Conservation (phyloP, 2,113 vertebrate genomes). For the Brachyhypopomus occidentalis region DNA sequence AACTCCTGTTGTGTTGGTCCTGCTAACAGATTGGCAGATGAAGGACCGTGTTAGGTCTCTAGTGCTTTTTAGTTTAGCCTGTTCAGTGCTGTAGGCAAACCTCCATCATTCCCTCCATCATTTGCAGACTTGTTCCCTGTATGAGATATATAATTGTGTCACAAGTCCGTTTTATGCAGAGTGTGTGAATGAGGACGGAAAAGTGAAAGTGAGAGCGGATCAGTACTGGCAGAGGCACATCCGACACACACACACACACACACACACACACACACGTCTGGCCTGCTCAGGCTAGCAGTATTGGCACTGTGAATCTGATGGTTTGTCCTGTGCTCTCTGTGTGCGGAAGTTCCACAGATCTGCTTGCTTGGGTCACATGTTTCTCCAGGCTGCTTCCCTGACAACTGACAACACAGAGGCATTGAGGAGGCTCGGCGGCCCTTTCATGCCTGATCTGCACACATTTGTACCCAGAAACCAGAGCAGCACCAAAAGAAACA, state of each 20-base stretch:
- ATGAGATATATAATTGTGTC: too few species aligned
- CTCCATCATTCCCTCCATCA: too few species aligned
- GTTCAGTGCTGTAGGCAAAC: too few species aligned
- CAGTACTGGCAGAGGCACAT: neutral
- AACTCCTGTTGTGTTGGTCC: neutral
- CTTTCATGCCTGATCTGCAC: slow-evolving; percentile 81
- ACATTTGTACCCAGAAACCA: slow-evolving; percentile 75
- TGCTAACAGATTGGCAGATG: neutral
- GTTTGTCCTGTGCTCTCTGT: neutral
- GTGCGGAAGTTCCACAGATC: slow-evolving; percentile 62
- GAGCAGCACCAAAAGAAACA: slow-evolving; percentile 79
- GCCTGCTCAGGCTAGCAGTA: neutral
- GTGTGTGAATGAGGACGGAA: too few species aligned
- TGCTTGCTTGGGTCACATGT: slow-evolving; percentile 68
- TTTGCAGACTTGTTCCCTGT: too few species aligned
- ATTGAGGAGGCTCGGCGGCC: slow-evolving; percentile 70
- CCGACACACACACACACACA: neutral
- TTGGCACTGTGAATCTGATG: neutral
- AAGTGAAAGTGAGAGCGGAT: neutral
- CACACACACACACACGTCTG: neutral
- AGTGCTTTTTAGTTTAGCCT: neutral
- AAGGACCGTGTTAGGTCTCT: neutral
- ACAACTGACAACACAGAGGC: slow-evolving; percentile 78
- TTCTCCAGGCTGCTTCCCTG: slow-evolving; percentile 70
- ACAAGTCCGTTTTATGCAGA: too few species aligned